A percentile compares a stretch with the other conserved stretches of the same genome.
phyloP scores from a whole-genome alignment of 2,888 invertebrate genomes.

The Mechanitis mazaeus region DNA sequence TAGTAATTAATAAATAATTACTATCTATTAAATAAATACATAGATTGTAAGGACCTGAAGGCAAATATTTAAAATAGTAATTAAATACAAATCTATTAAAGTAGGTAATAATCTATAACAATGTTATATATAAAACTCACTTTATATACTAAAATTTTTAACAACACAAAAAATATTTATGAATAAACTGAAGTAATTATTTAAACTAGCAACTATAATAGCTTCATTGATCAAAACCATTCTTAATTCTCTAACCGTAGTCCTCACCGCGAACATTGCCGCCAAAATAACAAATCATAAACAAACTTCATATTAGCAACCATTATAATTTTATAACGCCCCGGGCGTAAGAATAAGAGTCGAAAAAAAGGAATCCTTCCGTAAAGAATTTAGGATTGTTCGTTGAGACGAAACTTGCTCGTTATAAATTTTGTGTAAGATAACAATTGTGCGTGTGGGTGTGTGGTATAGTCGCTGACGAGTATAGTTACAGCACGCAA shows the following conservation, averaged over 20 bases:
- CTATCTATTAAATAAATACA: too few species aligned
- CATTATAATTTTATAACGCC: slow-evolving; percentile 63
- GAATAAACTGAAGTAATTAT: slow-evolving; percentile 7
- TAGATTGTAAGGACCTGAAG: too few species aligned
- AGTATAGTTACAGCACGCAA: slow-evolving; percentile 75
- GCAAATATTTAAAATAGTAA: too few species aligned
- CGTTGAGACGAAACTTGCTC: slow-evolving; percentile 66
- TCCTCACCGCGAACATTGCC: slow-evolving; percentile 45
- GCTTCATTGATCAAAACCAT: slow-evolving; percentile 38
- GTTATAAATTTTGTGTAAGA: slow-evolving; percentile 76
- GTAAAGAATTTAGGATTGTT: slow-evolving; percentile 74
- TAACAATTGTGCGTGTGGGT: slow-evolving; percentile 74
- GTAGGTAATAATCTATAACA: too few species aligned
- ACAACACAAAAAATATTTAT: too few species aligned
- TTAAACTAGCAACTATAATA: slow-evolving; percentile 22
- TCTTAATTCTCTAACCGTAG: slow-evolving; percentile 44
- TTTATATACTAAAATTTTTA: too few species aligned
- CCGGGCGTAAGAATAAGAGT: slow-evolving; percentile 46
- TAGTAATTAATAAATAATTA: too few species aligned
- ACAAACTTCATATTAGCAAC: slow-evolving; percentile 49
- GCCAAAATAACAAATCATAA: slow-evolving; percentile 56
- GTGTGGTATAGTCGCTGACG: slow-evolving; percentile 72
- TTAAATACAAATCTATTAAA: too few species aligned
- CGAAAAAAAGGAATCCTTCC: slow-evolving; percentile 65
- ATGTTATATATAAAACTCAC: too few species aligned